Evolutionary conservation across 2,888 invertebrate genomes (phyloP).

Genomic region (Microplitis manilae): DNA sequence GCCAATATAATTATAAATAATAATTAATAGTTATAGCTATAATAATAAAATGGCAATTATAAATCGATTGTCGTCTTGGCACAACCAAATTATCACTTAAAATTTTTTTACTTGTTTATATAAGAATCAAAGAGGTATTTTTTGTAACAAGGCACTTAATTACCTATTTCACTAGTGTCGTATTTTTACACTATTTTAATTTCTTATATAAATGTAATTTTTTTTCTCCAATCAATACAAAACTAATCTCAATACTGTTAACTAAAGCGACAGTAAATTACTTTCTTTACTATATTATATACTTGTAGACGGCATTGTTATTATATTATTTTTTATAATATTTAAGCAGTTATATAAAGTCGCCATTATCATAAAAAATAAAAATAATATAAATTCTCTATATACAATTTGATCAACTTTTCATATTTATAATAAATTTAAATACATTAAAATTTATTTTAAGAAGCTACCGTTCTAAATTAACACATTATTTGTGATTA

Average conservation of each 20-base stretch:
- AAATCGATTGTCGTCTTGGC: slow-evolving; percentile 37
- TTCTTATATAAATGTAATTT: background rate
- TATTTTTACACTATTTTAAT: too few relatives aligned
- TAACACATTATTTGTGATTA: background rate
- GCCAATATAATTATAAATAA: background rate
- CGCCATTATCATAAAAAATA: background rate
- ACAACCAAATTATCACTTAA: slow-evolving; percentile 55
- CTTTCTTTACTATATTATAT: slow-evolving; percentile 40
- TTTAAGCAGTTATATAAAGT: background rate
- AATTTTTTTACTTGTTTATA: slow-evolving; percentile 24
- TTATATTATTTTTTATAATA: slow-evolving; percentile 2
- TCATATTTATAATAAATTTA: slow-evolving; percentile 7
- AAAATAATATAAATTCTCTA: background rate
- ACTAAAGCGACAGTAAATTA: slow-evolving; percentile 48
- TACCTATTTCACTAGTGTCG: background rate
- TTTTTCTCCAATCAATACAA: slow-evolving; percentile 40
- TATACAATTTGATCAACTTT: slow-evolving; percentile 5
- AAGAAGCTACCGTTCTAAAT: background rate
- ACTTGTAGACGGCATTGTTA: background rate
- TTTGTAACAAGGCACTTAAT: slow-evolving; percentile 25
- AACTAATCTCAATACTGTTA: slow-evolving; percentile 54
- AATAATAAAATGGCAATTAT: slow-evolving; percentile 16
- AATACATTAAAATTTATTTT: slow-evolving; percentile 3
- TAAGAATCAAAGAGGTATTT: slow-evolving; percentile 7
- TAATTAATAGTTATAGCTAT: slow-evolving; percentile 1